phyloP scores from a whole-genome alignment of 2,113 vertebrate genomes.

The Saiga tatarica region DNA sequence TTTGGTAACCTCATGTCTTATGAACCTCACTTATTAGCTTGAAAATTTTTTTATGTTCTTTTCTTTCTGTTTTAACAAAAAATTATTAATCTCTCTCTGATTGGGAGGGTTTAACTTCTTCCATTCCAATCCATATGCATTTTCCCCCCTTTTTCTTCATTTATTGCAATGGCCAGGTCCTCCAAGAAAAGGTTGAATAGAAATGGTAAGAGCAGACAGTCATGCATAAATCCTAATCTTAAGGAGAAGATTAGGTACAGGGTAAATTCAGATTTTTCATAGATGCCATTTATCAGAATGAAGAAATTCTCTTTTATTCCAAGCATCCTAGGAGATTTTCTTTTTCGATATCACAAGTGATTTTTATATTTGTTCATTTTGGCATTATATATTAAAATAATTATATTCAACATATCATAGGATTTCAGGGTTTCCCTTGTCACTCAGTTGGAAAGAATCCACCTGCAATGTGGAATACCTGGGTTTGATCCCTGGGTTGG shows the following conservation, averaged over 20 bases:
- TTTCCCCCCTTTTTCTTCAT: background rate
- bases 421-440: background rate
- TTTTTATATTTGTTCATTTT: background rate
- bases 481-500: background rate
- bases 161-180: background rate
- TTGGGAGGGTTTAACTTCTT: background rate
- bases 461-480: background rate
- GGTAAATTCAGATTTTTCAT: background rate
- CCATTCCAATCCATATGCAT: background rate
- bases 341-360: background rate
- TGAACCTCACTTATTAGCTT: background rate
- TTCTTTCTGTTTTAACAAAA: background rate
- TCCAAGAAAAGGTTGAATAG: background rate
- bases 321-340: background rate
- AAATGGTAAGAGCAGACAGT: background rate
- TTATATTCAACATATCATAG: background rate
- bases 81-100: background rate
- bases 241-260: background rate
- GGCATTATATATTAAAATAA: background rate
- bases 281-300: background rate
- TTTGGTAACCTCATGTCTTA: background rate
- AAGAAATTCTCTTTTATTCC: background rate
- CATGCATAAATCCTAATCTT: background rate
- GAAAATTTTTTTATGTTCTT: background rate
- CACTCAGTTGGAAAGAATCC: background rate